A percentile compares a stretch with the other conserved stretches of the same genome.
phyloP scores from a whole-genome alignment of 1,140 invertebrate genomes.

The Frieseomelitta varia region DNA sequence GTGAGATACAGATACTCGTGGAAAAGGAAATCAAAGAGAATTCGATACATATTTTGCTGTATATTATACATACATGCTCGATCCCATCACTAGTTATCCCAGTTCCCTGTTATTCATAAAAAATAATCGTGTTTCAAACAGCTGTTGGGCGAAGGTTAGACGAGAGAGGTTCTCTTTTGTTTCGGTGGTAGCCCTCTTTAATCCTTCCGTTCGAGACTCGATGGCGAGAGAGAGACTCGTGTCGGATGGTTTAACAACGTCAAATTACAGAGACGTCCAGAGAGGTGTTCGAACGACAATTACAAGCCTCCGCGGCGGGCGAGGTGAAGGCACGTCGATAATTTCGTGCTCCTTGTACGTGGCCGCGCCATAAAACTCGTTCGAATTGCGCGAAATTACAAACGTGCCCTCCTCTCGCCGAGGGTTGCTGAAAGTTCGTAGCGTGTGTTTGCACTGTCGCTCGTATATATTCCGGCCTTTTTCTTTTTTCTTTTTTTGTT shows the following conservation, averaged over 20 bases:
- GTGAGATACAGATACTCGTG: too few relatives aligned
- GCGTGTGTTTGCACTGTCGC: slow-evolving; percentile 2
- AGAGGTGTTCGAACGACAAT: slow-evolving; percentile 29
- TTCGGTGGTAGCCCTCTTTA: not conserved
- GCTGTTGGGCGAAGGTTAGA: too few relatives aligned
- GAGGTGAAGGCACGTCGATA: not conserved
- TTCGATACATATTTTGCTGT: too few relatives aligned
- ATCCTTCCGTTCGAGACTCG: not conserved
- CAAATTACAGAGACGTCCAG: slow-evolving; percentile 43
- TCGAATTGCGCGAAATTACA: slow-evolving; percentile 29
- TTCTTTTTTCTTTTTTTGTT: not conserved
- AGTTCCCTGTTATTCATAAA: too few relatives aligned
- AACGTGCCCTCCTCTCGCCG: not conserved
- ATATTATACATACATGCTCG: too few relatives aligned
- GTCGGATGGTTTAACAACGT: slow-evolving; percentile 18
- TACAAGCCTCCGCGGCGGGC: not conserved
- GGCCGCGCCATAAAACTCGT: slow-evolving; percentile 35
- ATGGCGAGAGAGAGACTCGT: not conserved
- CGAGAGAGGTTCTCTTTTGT: not conserved
- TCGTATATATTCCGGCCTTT: not conserved
- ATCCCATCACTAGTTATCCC: too few relatives aligned
- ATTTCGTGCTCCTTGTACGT: slow-evolving; percentile 19
- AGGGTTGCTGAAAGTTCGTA: slow-evolving; percentile 1
- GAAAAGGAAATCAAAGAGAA: too few relatives aligned
- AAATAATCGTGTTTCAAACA: too few relatives aligned